These are phyloP conservation scores for Acrobasis suavella DNA, from an alignment of 2,888 invertebrate genomes.

Conservation along the genomic window DNA sequence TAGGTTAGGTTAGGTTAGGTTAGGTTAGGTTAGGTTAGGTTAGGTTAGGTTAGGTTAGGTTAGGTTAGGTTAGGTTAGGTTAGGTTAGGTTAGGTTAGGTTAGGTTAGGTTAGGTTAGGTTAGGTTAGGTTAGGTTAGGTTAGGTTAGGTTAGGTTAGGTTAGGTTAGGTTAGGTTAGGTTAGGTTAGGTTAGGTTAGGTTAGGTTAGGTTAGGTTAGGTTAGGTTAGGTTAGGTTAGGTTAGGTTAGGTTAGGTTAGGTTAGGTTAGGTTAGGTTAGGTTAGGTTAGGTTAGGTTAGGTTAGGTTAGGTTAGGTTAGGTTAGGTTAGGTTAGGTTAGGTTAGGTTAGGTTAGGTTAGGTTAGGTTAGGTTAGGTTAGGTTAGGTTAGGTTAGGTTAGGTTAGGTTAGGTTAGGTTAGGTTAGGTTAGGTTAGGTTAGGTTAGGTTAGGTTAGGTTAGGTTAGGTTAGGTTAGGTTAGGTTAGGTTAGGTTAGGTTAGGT, in stretches of 20 bases:
- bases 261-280: slow-evolving; percentile 26
- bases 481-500: slow-evolving; percentile 27
- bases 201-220: slow-evolving; percentile 27
- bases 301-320: slow-evolving; percentile 27
- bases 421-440: slow-evolving; percentile 27
- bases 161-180: slow-evolving; percentile 26
- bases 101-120: slow-evolving; percentile 31
- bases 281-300: slow-evolving; percentile 25
- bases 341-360: slow-evolving; percentile 29
- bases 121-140: slow-evolving; percentile 26
- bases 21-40: slow-evolving; percentile 31
- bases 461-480: slow-evolving; percentile 27
- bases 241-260: slow-evolving; percentile 27
- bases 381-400: slow-evolving; percentile 29
- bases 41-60: too few relatives aligned
- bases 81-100: slow-evolving; percentile 30
- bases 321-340: slow-evolving; percentile 29
- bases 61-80: slow-evolving; percentile 29
- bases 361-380: slow-evolving; percentile 27
- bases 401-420: slow-evolving; percentile 27
- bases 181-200: slow-evolving; percentile 27
- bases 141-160: slow-evolving; percentile 26
- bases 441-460: slow-evolving; percentile 29
- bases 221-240: slow-evolving; percentile 25
- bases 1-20: too few relatives aligned